phyloP scores from a whole-genome alignment of 2,797 vertebrate genomes.

The Eupleurogrammus muticus region DNA sequence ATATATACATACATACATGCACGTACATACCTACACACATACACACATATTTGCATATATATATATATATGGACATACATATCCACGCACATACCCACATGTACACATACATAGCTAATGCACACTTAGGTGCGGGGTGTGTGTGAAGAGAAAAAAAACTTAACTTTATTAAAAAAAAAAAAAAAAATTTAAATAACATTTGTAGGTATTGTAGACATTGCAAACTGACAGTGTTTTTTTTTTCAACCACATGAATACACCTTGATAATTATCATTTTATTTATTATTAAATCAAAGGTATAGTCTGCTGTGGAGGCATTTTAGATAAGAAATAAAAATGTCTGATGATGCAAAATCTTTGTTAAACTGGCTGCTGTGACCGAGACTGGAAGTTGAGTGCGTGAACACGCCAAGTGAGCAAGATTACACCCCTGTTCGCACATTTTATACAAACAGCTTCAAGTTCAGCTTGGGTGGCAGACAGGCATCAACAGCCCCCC shows the following conservation, averaged over 20 bases:
- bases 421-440: slow-evolving; percentile 20
- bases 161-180: too few relatives aligned
- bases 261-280: background rate
- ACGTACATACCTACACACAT: too few relatives aligned
- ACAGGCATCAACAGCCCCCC: slow-evolving; percentile 34
- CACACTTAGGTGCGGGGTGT: too few relatives aligned
- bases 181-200: too few relatives aligned
- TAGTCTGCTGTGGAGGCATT: slow-evolving; percentile 27
- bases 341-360: slow-evolving; percentile 44
- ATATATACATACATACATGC: too few relatives aligned
- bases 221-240: background rate
- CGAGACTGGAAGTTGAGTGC: slow-evolving; percentile 66
- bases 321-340: slow-evolving; percentile 40
- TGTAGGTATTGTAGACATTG: too few relatives aligned
- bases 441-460: slow-evolving; percentile 24
- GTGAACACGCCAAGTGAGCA: slow-evolving; percentile 58
- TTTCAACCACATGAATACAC: background rate
- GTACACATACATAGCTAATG: too few relatives aligned
- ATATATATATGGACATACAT: too few relatives aligned
- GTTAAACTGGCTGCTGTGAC: slow-evolving; percentile 36
- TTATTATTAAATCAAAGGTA: background rate
- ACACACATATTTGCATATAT: too few relatives aligned
- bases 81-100: too few relatives aligned
- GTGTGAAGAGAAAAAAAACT: too few relatives aligned
- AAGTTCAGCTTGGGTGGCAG: slow-evolving; percentile 40